Percentiles rank a stretch among this genome's conserved stretches.
Evolutionary conservation across 1,140 invertebrate genomes (phyloP).

Genomic region (Calephelis virginiensis): DNA sequence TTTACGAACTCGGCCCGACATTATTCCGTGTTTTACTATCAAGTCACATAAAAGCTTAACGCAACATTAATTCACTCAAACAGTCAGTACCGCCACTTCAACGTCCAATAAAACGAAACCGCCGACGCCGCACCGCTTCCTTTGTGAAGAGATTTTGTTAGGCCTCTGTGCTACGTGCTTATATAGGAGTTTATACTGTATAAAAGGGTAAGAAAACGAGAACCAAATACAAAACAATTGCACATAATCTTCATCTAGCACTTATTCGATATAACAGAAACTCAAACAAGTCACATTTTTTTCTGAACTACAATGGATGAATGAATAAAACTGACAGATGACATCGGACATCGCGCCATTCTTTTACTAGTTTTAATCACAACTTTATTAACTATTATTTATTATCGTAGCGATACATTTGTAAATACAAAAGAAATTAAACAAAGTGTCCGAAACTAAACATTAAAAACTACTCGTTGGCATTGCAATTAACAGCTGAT

Average conservation of each 20-base stretch:
- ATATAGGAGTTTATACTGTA: slow-evolving; percentile 43
- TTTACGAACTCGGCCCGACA: slow-evolving; percentile 83
- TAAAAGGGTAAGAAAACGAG: slow-evolving; percentile 45
- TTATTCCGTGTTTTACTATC: slow-evolving; percentile 53
- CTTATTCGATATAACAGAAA: slow-evolving; percentile 64
- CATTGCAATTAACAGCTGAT: slow-evolving; percentile 78
- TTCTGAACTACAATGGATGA: slow-evolving; percentile 75
- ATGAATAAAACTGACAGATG: slow-evolving; percentile 75
- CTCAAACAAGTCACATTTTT: slow-evolving; percentile 75
- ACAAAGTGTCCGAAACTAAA: slow-evolving; percentile 42
- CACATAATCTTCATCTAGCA: slow-evolving; percentile 58
- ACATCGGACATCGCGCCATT: slow-evolving; percentile 73
- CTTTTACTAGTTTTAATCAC: slow-evolving; percentile 43
- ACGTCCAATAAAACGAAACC: slow-evolving; percentile 52
- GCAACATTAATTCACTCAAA: slow-evolving; percentile 38
- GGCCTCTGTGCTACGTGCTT: slow-evolving; percentile 50
- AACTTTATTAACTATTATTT: slow-evolving; percentile 32
- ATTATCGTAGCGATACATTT: slow-evolving; percentile 31
- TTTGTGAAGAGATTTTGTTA: slow-evolving; percentile 67
- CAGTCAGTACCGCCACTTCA: slow-evolving; percentile 45
- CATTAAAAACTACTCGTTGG: slow-evolving; percentile 59
- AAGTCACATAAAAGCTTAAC: slow-evolving; percentile 38
- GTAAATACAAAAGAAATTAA: slow-evolving; percentile 35
- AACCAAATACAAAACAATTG: slow-evolving; percentile 47
- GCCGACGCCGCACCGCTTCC: slow-evolving; percentile 64